phyloP scores from a whole-genome alignment of 2,888 invertebrate genomes.

The Mylabris sibirica region DNA sequence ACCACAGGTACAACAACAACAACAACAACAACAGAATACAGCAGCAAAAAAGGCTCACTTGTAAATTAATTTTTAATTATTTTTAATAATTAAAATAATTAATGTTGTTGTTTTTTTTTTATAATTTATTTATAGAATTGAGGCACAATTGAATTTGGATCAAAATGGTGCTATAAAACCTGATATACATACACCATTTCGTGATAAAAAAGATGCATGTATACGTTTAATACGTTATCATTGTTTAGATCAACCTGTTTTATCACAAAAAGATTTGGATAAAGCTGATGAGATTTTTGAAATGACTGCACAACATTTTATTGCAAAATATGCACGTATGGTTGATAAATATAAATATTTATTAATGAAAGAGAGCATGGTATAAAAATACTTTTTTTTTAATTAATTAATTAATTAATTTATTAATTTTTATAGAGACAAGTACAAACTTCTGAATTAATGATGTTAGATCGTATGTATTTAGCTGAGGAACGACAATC shows the following conservation, averaged over 20 bases:
- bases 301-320: constrained; percentile 71
- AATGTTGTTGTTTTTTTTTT: constrained; percentile 29
- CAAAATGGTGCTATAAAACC: constrained; percentile 77
- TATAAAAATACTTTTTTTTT: constrained; percentile 60
- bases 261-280: constrained; percentile 69
- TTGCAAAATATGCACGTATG: constrained; percentile 75
- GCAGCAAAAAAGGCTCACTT: constrained; percentile 58
- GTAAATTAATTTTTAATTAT: constrained; percentile 38
- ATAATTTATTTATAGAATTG: constrained; percentile 67
- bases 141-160: constrained; percentile 77
- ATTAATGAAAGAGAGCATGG: constrained; percentile 80
- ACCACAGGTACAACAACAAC: constrained; percentile 30
- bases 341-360: constrained; percentile 77
- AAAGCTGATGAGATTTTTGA: constrained; percentile 77
- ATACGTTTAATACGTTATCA: constrained; percentile 79
- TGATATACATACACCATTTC: constrained; percentile 76
- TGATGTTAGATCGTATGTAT: constrained; percentile 79
- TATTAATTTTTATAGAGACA: constrained; percentile 65
- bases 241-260: constrained; percentile 73
- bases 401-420: not conserved
- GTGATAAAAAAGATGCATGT: constrained; percentile 76
- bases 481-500: constrained; percentile 75
- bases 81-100: not conserved
- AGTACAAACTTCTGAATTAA: constrained; percentile 77
- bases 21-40: constrained; percentile 45